Base-by-base conservation (phyloP, 2,888 invertebrate genomes). In the Cyclophora punctaria region DNA sequence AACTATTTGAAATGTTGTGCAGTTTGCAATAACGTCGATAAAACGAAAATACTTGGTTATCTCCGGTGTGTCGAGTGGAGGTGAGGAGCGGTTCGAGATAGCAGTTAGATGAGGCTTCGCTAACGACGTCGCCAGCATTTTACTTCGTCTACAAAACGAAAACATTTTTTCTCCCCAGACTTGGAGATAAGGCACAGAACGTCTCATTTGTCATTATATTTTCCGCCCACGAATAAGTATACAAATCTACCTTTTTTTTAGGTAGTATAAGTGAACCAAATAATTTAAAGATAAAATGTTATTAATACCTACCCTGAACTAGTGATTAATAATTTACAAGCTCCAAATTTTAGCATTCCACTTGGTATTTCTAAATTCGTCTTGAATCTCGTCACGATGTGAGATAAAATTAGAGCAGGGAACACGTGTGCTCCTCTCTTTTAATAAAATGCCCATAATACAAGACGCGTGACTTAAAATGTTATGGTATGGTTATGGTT, bases 131-230 rank as follows among this genome's bases (percentile, higher is more conserved):
- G 67, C 65, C 65, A 68, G 72, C 72, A 71, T 78, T 75, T 75
- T 64, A 75, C 71, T 74, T 62, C 67, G 64, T 69, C 56, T 66
- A 73, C 72, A 73, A 76, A 75, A 72, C 69, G 66, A 73, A 69
- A 72, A 75, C 74, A 75, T 75, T 75, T 73, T 75, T 75, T 75
- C 72, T 75, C 70, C 66, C 66, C 63, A 61, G 65, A 70, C 69
- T 63, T 65, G 62, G 64, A 69, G 80, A 80, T 80, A 79, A 78
- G 72, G 72, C 73, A 71, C 69, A 72, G 60, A 66, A 64, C 68
- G 60, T 58, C 58, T 71, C 69, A 77, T 81, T 82, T 82, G 75
- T 82, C 79, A 81, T 84, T 75, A 78, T 68, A 75, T 75, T 75
- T 71, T 73, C 67, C 66, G 65, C 47, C 47, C 41, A n/a, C 43